Base-by-base conservation (phyloP, 64 coral and sea anemone genomes). In the Catalaphyllia jardinei region DNA sequence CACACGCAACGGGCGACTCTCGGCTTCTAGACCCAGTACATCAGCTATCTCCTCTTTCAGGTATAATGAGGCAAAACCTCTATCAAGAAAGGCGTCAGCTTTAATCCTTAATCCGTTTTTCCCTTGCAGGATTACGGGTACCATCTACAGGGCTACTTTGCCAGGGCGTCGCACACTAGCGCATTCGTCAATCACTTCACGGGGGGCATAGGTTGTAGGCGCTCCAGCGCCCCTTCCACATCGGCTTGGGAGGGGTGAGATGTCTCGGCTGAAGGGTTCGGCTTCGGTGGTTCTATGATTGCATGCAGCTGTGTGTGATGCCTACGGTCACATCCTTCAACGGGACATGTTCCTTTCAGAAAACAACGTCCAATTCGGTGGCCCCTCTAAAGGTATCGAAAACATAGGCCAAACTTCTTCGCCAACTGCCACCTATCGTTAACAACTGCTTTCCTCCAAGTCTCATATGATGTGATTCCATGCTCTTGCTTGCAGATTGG, bases 281-380 rank as follows among this genome's bases (percentile, higher is more conserved):
- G n/a, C n/a, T n/a, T n/a, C n/a, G n/a, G n/a, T n/a, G n/a, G n/a
- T n/a, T n/a, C n/a, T n/a, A n/a, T n/a, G n/a, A n/a, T n/a, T n/a
- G n/a, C n/a, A n/a, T n/a, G n/a, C n/a, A n/a, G n/a, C 19, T 87
- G 85, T 52, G 85, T 71, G 71, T 87, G 71, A 24, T 86, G 83
- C 14, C 28, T 72, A 55, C 83, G 31, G 10, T 49, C 15, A 72
- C 83, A 86, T 31, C 64, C 64, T 73, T 72, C 83, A 12, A 67
- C 42, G 51, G 46, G 38, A 73, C 67, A 87, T 1, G 64, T 62
- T 16, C 79, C 79, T 81, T 81, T 80, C n/a, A 57, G 28, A 18
- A 24, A 25, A 39, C 69, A 59, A 60, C 29, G 71, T 17, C 31
- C n/a, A 16, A 60, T 65, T 54, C 31, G 22, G 51, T 90, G 75